phyloP scores from a whole-genome alignment of 2,888 invertebrate species.

The Agriopis aurantiaria region DNA sequence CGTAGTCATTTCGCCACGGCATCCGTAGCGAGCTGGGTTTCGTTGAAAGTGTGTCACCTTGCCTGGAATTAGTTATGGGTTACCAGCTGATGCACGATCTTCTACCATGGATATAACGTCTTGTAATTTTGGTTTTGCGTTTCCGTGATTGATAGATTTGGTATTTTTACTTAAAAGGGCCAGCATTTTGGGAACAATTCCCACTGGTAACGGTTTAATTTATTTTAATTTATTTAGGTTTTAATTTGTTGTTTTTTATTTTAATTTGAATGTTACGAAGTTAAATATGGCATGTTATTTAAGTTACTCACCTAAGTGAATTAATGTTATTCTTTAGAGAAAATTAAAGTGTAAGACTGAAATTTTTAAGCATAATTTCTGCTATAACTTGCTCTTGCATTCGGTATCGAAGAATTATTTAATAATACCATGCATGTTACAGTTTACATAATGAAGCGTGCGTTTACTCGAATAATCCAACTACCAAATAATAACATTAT shows the following conservation, averaged over 20 bases:
- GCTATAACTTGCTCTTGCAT: too few species aligned
- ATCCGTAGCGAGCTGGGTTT: slow-evolving; percentile 59
- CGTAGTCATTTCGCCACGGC: slow-evolving; percentile 71
- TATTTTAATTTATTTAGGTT: too few species aligned
- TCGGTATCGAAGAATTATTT: too few species aligned
- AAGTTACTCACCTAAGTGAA: too few species aligned
- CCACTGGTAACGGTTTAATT: too few species aligned
- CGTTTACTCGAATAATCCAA: slow-evolving; percentile 1
- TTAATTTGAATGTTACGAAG: too few species aligned
- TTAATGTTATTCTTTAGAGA: too few species aligned
- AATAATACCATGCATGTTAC: not conserved
- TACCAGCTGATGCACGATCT: slow-evolving; percentile 66
- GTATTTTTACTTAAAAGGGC: slow-evolving; percentile 27
- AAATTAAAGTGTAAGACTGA: too few species aligned
- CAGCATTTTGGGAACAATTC: too few species aligned
- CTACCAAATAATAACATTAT: not conserved
- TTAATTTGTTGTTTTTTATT: too few species aligned
- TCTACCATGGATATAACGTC: slow-evolving; percentile 59
- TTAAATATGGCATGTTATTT: too few species aligned
- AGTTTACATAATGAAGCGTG: not conserved
- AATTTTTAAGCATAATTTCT: too few species aligned
- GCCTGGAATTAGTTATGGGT: slow-evolving; percentile 77
- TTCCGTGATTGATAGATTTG: slow-evolving; percentile 56
- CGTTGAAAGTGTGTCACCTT: slow-evolving; percentile 81
- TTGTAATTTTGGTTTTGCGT: slow-evolving; percentile 47